Evolutionary conservation across 1,140 invertebrate genomes (phyloP).

Genomic region (Meloidogyne exigua): DNA sequence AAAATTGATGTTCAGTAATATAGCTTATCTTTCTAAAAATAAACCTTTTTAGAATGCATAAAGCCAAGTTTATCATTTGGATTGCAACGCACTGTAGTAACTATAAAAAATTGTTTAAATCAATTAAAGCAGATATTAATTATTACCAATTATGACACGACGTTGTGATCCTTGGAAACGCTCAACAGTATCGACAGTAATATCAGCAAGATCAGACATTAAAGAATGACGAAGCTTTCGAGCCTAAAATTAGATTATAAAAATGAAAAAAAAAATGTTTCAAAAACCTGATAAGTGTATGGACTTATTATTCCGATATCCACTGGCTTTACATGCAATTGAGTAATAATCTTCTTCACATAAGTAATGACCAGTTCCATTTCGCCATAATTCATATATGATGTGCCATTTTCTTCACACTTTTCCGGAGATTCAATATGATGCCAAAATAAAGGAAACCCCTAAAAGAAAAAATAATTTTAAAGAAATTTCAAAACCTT

Average conservation of each 20-base stretch:
- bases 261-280: background rate
- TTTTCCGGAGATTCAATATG: constrained; percentile 26
- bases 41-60: constrained; percentile 21
- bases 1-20: constrained; percentile 13
- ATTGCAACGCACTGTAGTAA: constrained; percentile 35
- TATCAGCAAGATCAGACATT: background rate
- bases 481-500: background rate
- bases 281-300: constrained; percentile 75
- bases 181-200: constrained; percentile 42
- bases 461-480: constrained; percentile 28
- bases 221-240: constrained; percentile 15
- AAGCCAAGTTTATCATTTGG: constrained; percentile 22
- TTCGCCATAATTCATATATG: constrained; percentile 80
- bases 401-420: constrained; percentile 70
- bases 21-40: background rate
- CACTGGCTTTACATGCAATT: constrained; percentile 69
- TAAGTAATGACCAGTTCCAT: constrained; percentile 69
- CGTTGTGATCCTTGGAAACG: constrained; percentile 38
- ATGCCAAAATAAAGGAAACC: constrained; percentile 39
- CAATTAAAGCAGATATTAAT: background rate
- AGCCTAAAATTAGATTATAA: constrained; percentile 17
- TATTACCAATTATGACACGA: constrained; percentile 35
- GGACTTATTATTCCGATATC: constrained; percentile 90
- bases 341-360: constrained; percentile 67
- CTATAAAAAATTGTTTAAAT: background rate